Base-by-base conservation (phyloP, 2,113 vertebrate species). In the Chloropsis cyanopogon region DNA sequence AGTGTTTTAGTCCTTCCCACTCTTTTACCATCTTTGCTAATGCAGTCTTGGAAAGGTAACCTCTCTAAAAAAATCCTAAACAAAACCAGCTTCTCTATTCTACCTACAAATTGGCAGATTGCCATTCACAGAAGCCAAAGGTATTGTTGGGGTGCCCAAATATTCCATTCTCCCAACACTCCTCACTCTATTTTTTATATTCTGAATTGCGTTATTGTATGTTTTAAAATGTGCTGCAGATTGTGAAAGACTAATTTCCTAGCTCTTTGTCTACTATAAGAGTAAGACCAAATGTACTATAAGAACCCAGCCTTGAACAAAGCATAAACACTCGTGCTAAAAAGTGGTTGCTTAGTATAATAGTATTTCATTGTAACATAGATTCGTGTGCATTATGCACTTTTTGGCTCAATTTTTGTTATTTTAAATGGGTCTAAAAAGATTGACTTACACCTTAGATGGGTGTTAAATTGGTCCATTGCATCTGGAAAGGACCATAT, bases 281-380 rank as follows among this genome's bases (percentile, higher is more conserved):
- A 35, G 3, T 29, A 57, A 42, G 35, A 31, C 19, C 29, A 78
- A 80, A 70, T 1, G 4, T 68, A 4, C 5, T 53, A 1, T 44
- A 49, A 64, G 18, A 22, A 69, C 6, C 11, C 26, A 28, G 22
- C 19, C 44, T 73, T 71, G 29, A 91, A 23, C 2, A 61, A 53
- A 64, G 4, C 21, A 20, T 16, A 44, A 53, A 39, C 13, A 31
- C 7, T 41, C 0, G 0, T 0, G 0, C 7, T 73, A 29, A 84
- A 69, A 52, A 26, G 13, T 35, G 24, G 11, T 19, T 82, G 47
- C 14, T 68, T 56, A 54, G 11, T 63, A 28, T 15, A 65, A 46
- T 0, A 17, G 1, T 39, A 63, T 77, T 81, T 66, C 9, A 28
- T 37, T 2, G 1, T 54, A 63, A 37, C 22, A 35, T 6, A 14